A percentile compares a stretch with the other conserved stretches of the same genome.
These are phyloP conservation scores for Nasonia longicornis DNA, from an alignment of 1,140 invertebrate species.

Conservation along the genomic window DNA sequence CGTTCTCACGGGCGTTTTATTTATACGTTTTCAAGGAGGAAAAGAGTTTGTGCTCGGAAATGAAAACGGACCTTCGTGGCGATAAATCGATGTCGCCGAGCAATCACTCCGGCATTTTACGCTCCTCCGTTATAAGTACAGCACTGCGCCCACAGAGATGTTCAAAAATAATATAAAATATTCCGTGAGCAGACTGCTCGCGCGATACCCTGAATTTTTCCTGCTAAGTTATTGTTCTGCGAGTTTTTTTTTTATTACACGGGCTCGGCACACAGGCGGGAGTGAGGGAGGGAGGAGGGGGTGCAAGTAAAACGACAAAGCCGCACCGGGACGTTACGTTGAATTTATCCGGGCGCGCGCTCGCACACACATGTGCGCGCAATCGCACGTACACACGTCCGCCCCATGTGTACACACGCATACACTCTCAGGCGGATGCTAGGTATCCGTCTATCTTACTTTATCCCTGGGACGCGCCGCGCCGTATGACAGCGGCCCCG, in stretches of 20 bases:
- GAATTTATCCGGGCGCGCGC: slow-evolving; percentile 63
- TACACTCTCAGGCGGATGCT: neutral
- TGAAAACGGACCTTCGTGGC: neutral
- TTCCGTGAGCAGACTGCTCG: neutral
- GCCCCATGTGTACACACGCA: slow-evolving; percentile 25
- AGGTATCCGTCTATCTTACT: slow-evolving; percentile 68
- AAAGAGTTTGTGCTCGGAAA: neutral
- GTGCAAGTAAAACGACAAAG: slow-evolving; percentile 65
- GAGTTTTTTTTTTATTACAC: slow-evolving; percentile 28
- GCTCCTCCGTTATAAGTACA: neutral
- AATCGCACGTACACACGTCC: neutral
- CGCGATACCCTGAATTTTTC: slow-evolving; percentile 17
- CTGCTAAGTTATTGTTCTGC: slow-evolving; percentile 26
- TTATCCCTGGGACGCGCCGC: slow-evolving; percentile 65
- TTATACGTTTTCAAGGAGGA: no score
- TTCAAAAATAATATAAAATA: slow-evolving; percentile 13
- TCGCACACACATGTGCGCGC: neutral
- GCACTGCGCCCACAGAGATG: neutral
- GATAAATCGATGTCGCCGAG: neutral
- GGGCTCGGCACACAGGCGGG: neutral
- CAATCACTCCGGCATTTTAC: neutral
- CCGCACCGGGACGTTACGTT: slow-evolving; percentile 62
- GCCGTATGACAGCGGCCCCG: slow-evolving; percentile 65
- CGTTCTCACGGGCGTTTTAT: neutral
- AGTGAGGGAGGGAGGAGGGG: slow-evolving; percentile 8